Percentiles rank a stretch among this genome's conserved stretches.
phyloP scores from a whole-genome alignment of 2,113 vertebrate species.

The Sander vitreus region DNA sequence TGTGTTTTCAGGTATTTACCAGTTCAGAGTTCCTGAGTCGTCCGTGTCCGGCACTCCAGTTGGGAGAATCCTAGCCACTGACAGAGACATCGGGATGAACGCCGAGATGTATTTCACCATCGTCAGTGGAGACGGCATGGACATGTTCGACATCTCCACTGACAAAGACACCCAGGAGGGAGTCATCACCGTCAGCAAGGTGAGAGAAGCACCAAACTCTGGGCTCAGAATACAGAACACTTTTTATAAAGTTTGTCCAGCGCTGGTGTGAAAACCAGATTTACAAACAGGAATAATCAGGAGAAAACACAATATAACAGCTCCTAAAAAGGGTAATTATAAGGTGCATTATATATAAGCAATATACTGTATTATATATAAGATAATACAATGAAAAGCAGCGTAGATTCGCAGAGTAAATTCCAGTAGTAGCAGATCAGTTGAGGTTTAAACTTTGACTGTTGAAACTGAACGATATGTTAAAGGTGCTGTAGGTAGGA shows the following conservation, averaged over 20 bases:
- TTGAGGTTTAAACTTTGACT: too few relatives aligned
- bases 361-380: background rate
- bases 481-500: too few relatives aligned
- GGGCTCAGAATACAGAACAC: background rate
- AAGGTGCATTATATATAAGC: background rate
- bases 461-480: too few relatives aligned
- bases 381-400: background rate
- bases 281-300: background rate
- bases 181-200: constrained; percentile 92
- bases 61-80: constrained; percentile 90
- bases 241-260: background rate
- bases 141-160: constrained; percentile 90
- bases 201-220: constrained; percentile 12
- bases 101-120: constrained; percentile 92
- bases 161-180: constrained; percentile 94
- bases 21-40: constrained; percentile 90
- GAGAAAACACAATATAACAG: background rate
- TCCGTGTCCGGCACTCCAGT: constrained; percentile 81
- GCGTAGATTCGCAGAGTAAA: background rate
- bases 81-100: constrained; percentile 90
- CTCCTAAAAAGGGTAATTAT: background rate
- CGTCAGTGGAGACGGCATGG: constrained; percentile 90
- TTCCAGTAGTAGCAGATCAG: background rate
- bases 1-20: constrained; percentile 87
- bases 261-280: background rate